phyloP scores from a whole-genome alignment of 2,797 vertebrate genomes.

The Dendrocincla fuliginosa region DNA sequence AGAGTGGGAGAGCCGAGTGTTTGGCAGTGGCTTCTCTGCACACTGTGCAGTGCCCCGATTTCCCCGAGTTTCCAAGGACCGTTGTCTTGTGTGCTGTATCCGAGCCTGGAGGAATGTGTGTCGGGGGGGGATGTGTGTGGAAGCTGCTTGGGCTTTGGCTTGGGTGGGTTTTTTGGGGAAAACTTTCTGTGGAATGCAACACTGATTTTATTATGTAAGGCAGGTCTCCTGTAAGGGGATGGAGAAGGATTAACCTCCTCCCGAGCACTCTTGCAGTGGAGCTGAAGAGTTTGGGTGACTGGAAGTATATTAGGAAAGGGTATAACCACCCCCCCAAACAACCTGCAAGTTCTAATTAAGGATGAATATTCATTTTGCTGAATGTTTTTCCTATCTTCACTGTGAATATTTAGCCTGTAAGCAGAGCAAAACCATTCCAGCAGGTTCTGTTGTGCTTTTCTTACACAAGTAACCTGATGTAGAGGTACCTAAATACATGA shows the following conservation, averaged over 20 bases:
- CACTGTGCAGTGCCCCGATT: conserved; percentile 4
- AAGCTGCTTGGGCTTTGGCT: background rate
- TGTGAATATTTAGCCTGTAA: background rate
- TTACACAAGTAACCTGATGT: background rate
- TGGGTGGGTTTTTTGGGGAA: background rate
- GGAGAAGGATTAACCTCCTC: background rate
- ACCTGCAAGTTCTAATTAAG: background rate
- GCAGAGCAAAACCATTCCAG: background rate
- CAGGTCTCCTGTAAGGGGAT: background rate
- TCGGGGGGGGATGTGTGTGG: background rate
- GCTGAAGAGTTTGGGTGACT: background rate
- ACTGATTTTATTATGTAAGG: conserved; percentile 4
- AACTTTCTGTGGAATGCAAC: background rate
- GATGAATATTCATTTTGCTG: background rate
- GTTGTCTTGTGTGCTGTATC: background rate
- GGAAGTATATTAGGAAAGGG: background rate
- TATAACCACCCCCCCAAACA: background rate
- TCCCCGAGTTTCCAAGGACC: conserved; percentile 23
- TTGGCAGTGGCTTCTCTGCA: background rate
- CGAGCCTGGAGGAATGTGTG: background rate
- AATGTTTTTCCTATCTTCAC: background rate
- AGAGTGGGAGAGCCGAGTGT: conserved; percentile 20
- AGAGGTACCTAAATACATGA: background rate
- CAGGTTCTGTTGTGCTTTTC: background rate
- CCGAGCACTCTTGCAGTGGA: background rate